Conservation (phyloP, 2,888 invertebrate species). For the Celastrina argiolus region DNA sequence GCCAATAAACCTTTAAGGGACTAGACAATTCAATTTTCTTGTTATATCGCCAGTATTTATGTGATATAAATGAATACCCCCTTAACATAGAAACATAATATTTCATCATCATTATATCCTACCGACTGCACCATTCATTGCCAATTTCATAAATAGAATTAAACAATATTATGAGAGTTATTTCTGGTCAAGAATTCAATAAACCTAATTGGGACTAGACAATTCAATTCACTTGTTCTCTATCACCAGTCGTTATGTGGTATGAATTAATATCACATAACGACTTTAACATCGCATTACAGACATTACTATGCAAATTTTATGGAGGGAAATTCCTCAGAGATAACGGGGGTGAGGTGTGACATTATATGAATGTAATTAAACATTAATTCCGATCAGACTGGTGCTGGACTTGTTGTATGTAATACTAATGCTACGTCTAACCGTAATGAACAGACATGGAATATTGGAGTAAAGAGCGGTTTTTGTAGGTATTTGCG, state of each 20-base stretch:
- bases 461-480: background rate
- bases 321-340: slow-evolving; percentile 37
- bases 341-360: slow-evolving; percentile 39
- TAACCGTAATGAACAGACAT: background rate
- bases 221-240: background rate
- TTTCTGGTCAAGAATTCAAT: too few species aligned
- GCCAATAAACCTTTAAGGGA: too few species aligned
- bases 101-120: background rate
- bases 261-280: slow-evolving; percentile 16
- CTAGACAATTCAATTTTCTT: too few species aligned
- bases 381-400: slow-evolving; percentile 41
- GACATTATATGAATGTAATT: slow-evolving; percentile 44
- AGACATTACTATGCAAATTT: slow-evolving; percentile 52
- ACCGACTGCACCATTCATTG: background rate
- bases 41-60: too few species aligned
- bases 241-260: slow-evolving; percentile 6
- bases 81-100: too few species aligned
- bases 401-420: background rate
- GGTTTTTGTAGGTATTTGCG: background rate
- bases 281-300: background rate
- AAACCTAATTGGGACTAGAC: background rate
- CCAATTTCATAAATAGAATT: background rate
- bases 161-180: too few species aligned
- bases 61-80: too few species aligned
- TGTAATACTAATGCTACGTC: background rate